Conservation (phyloP, 2,113 vertebrate species). For the Centropus bengalensis region DNA sequence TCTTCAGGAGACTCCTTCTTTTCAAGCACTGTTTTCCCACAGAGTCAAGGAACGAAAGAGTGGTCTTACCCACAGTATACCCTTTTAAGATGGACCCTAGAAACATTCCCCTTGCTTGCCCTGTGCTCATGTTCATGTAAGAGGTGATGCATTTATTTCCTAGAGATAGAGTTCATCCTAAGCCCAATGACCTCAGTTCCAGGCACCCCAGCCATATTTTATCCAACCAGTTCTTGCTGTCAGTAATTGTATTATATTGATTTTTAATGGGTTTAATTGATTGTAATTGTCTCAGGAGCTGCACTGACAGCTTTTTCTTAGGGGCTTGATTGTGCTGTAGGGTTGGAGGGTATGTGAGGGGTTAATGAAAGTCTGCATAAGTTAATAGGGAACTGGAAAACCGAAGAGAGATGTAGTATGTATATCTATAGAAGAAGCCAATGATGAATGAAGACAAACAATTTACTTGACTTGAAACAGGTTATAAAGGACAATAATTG, state of each 20-base stretch:
- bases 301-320: neutral
- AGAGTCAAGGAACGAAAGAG: neutral
- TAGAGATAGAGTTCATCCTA: neutral
- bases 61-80: neutral
- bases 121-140: neutral
- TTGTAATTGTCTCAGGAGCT: conserved; percentile 26
- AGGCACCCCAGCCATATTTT: neutral
- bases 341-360: neutral
- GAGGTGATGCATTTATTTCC: neutral
- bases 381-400: conserved; percentile 24
- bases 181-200: neutral
- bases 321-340: neutral
- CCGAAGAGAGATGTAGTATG: neutral
- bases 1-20: neutral
- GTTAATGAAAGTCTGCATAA: conserved; percentile 41
- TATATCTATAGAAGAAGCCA: neutral
- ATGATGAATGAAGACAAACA: conserved; percentile 59
- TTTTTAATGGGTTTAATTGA: conserved; percentile 65
- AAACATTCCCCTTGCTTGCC: neutral
- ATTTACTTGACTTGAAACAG: conserved; percentile 71
- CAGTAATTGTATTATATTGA: conserved; percentile 38
- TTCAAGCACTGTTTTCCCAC: neutral
- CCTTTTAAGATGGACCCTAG: neutral
- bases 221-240: neutral
- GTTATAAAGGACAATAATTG: conserved; percentile 73